phyloP scores from a whole-genome alignment of 2,113 vertebrate genomes.

The Thymallus thymallus region DNA sequence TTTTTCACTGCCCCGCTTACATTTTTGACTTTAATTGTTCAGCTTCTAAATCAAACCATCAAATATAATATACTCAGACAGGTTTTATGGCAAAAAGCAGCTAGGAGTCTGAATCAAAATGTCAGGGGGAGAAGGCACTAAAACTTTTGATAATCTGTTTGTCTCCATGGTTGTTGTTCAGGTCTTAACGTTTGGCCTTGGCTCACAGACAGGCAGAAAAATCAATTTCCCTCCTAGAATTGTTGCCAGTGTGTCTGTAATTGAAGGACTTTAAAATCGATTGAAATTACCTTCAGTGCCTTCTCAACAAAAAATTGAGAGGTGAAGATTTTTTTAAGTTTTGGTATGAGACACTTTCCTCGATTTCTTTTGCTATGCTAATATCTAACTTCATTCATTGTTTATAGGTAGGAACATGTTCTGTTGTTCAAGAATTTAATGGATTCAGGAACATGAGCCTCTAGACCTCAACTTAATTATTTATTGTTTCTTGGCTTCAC shows the following conservation, averaged over 20 bases:
- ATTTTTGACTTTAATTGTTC: not conserved
- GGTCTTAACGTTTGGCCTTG: constrained; percentile 58
- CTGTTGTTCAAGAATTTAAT: not conserved
- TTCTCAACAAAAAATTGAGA: constrained; percentile 54
- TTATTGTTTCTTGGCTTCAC: not conserved
- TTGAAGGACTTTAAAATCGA: constrained; percentile 71
- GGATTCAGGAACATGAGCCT: not conserved
- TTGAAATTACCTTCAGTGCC: constrained; percentile 67
- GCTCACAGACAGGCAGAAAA: constrained; percentile 59
- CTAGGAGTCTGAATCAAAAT: constrained; percentile 28
- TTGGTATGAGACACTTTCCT: constrained; percentile 33
- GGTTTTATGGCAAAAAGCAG: constrained; percentile 43
- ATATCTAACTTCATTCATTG: not conserved
- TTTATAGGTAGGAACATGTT: constrained; percentile 2
- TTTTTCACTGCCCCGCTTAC: not conserved
- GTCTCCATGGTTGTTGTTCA: constrained; percentile 21
- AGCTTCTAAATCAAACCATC: constrained; percentile 34
- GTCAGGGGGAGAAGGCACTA: constrained; percentile 28
- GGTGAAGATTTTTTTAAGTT: constrained; percentile 48
- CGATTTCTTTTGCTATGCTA: constrained; percentile 39
- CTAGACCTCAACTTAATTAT: not conserved
- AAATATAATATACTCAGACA: constrained; percentile 25
- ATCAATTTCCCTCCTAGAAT: constrained; percentile 62
- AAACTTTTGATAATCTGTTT: constrained; percentile 21
- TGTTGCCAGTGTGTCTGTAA: constrained; percentile 63